Evolutionary conservation across 2,797 vertebrate genomes (phyloP), one percentile per base, ranked within the genome.

Genomic region (Crenichthys baileyi): DNA sequence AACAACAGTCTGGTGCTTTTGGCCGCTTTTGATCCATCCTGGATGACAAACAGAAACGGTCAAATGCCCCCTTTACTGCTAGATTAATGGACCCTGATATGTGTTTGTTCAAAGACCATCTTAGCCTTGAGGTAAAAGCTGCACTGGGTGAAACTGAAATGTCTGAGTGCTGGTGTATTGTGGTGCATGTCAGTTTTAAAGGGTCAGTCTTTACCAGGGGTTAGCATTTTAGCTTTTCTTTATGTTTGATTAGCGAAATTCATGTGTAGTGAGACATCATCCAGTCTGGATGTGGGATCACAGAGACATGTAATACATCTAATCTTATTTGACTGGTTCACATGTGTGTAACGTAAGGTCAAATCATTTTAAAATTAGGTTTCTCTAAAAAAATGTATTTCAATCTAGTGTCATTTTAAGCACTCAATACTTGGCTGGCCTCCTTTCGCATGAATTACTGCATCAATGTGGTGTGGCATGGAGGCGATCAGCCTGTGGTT

Each of bases 61-160:
- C 18, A 65, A 41, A 41, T 0, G 18, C 24, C 51, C 24, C 31
- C 51, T 24, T 16, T 36, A 8, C 51, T 63, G 20, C 26, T 50
- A 20, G 24, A 73, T 22, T 77, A 83, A 87, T 24, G 20, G 20
- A 83, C 75, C 41, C 60, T 36, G 76, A 84, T 85, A 16, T 46
- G n/a, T 12, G n/a, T 48, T 16, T 74, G 41, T 58, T n/a, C 18
- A 51, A 77, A 70, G 84, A 89, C 58, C 50, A 50, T 50, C 58
- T 55, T 12, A 44, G 58, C 72, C 13, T 68, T 20, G 46, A 61
- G 79, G 58, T 16, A 36, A 48, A 65, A 16, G 65, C 7, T 41
- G 20, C 60, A 7, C 26, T 29, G 79, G 82, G 75, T 63, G 73
- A 81, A 65, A 77, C 6, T 73, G 29, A 84, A 78, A 81, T 46